A percentile compares a stretch with the other conserved stretches of the same genome.
phyloP scores from a whole-genome alignment of 1,140 invertebrate species.

The Papilio helenus region DNA sequence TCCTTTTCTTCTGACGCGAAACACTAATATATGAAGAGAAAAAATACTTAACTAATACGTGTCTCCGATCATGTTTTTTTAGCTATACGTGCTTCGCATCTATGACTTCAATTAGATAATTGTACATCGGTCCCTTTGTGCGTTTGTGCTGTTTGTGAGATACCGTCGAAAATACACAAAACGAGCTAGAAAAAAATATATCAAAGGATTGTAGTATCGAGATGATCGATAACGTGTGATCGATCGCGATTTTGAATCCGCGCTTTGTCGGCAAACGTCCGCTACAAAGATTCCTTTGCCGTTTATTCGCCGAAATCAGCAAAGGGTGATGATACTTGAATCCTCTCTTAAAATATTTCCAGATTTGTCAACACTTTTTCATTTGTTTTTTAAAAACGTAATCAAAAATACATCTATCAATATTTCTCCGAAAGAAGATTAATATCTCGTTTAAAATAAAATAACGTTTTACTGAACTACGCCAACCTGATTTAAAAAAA shows the following conservation, averaged over 20 bases:
- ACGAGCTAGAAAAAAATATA: neutral
- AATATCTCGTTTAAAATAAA: neutral
- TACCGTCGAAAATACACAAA: neutral
- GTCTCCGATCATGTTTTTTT: neutral
- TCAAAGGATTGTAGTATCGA: conserved; percentile 3
- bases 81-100: neutral
- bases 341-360: neutral
- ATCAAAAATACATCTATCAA: no score
- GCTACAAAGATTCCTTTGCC: neutral
- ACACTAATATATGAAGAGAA: neutral
- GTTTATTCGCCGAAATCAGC: conserved; percentile 16
- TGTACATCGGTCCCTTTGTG: conserved; percentile 16
- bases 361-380: neutral
- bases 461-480: neutral
- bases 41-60: neutral
- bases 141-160: neutral
- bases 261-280: conserved; percentile 2
- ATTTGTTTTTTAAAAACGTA: neutral
- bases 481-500: neutral
- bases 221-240: conserved; percentile 21
- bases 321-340: conserved; percentile 3
- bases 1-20: no score
- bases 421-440: no score
- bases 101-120: conserved; percentile 6
- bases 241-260: neutral